These are phyloP conservation scores for Aleadryas rufinucha DNA, from an alignment of 2,113 vertebrate species.

Conservation along the genomic window DNA sequence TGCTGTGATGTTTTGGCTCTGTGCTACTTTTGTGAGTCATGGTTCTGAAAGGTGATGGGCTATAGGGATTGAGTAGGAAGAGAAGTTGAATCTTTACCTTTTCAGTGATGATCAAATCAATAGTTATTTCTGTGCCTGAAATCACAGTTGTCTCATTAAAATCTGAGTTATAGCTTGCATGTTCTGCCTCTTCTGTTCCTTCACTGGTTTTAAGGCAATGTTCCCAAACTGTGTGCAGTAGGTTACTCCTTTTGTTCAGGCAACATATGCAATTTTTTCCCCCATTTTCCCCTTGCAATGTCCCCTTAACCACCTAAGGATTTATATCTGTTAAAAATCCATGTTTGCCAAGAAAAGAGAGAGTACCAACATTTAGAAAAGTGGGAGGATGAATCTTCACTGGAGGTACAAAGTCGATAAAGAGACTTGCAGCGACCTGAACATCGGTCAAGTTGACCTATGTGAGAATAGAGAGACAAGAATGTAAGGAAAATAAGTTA, in stretches of 20 bases:
- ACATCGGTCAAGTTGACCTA: slow-evolving; percentile 1
- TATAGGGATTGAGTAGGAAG: not conserved
- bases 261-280: not conserved
- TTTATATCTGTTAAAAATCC: not conserved
- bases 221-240: not conserved
- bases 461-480: not conserved
- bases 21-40: not conserved
- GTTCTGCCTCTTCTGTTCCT: not conserved
- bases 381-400: not conserved
- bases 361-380: not conserved
- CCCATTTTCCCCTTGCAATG: not conserved
- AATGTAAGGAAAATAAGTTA: not conserved
- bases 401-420: not conserved
- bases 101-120: not conserved
- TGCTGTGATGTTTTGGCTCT: not conserved
- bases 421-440: not conserved
- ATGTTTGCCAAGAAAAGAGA: not conserved
- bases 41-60: not conserved
- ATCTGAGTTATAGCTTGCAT: not conserved
- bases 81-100: not conserved
- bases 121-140: not conserved
- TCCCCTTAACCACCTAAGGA: not conserved
- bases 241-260: not conserved
- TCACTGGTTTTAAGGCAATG: not conserved
- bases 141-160: not conserved